Percentiles rank a stretch among this genome's conserved stretches.
phyloP scores from a whole-genome alignment of 1,140 invertebrate species.

The Bombus ignitus region DNA sequence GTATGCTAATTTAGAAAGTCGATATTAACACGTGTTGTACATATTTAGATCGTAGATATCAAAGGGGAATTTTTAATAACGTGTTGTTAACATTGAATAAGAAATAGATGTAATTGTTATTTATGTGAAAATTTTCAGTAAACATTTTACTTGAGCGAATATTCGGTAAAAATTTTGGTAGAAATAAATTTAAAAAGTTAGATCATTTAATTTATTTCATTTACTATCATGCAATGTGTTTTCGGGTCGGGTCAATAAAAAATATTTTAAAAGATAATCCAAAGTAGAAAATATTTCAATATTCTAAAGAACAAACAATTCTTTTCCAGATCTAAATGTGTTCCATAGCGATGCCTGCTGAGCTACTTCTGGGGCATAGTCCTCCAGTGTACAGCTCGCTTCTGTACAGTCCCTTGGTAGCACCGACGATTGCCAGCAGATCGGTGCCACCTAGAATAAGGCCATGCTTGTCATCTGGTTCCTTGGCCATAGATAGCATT shows the following conservation, averaged over 20 bases:
- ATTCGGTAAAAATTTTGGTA: too few relatives aligned
- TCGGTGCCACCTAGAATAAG: conserved; percentile 76
- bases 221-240: too few relatives aligned
- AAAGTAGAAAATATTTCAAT: not conserved
- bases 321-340: conserved; percentile 80
- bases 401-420: conserved; percentile 76
- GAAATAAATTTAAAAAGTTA: not conserved
- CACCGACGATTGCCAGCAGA: conserved; percentile 74
- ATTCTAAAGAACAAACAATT: not conserved
- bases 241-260: not conserved
- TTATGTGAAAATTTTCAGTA: too few relatives aligned
- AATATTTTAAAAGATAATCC: not conserved
- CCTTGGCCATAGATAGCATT: conserved; percentile 71
- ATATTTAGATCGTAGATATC: too few relatives aligned
- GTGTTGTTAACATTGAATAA: too few relatives aligned
- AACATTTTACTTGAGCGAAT: not conserved
- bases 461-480: conserved; percentile 74
- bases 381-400: conserved; percentile 76
- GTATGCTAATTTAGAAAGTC: not conserved
- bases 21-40: too few relatives aligned
- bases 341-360: conserved; percentile 81
- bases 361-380: conserved; percentile 79
- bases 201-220: not conserved
- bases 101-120: too few relatives aligned
- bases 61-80: too few relatives aligned